A percentile compares a stretch with the other conserved stretches of the same genome.
Conservation (phyloP, 2,888 invertebrate genomes). For the Amiota communis region DNA sequence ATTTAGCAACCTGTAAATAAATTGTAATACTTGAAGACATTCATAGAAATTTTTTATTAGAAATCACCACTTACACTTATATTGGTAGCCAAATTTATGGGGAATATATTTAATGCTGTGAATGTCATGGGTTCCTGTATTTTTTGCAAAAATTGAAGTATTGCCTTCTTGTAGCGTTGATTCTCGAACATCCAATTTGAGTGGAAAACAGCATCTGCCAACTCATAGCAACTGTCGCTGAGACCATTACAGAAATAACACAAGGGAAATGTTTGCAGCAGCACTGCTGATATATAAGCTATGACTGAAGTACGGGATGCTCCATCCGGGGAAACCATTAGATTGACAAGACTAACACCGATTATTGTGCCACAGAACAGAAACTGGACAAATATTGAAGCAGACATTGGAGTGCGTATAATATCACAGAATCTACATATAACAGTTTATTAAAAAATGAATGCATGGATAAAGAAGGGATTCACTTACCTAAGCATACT, state of each 20-base stretch:
- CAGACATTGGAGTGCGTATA: slow-evolving; percentile 38
- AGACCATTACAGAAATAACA: slow-evolving; percentile 44
- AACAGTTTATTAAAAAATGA: not conserved
- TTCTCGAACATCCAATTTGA: slow-evolving; percentile 40
- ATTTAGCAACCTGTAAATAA: slow-evolving; percentile 12
- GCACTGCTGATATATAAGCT: slow-evolving; percentile 38
- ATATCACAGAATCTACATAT: slow-evolving; percentile 36
- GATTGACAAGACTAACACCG: slow-evolving; percentile 39
- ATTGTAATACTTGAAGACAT: not conserved
- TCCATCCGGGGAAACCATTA: slow-evolving; percentile 37
- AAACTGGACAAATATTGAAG: slow-evolving; percentile 43
- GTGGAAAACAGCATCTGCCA: slow-evolving; percentile 42
- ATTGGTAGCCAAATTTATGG: slow-evolving; percentile 43
- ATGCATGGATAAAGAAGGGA: not conserved
- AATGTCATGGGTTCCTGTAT: slow-evolving; percentile 43
- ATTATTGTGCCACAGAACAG: slow-evolving; percentile 41
- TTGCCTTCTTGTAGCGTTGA: slow-evolving; percentile 33
- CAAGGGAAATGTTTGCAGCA: slow-evolving; percentile 41
- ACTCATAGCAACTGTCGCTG: slow-evolving; percentile 35
- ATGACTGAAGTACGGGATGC: slow-evolving; percentile 36
- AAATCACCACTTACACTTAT: slow-evolving; percentile 37
- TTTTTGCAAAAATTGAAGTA: slow-evolving; percentile 42
- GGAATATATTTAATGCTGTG: slow-evolving; percentile 43
- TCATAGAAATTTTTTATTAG: too few relatives aligned
- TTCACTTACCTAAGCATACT: slow-evolving; percentile 38